Evolutionary conservation across 2,888 invertebrate species (phyloP).

Genomic region (Caenorhabditis imperialis): DNA sequence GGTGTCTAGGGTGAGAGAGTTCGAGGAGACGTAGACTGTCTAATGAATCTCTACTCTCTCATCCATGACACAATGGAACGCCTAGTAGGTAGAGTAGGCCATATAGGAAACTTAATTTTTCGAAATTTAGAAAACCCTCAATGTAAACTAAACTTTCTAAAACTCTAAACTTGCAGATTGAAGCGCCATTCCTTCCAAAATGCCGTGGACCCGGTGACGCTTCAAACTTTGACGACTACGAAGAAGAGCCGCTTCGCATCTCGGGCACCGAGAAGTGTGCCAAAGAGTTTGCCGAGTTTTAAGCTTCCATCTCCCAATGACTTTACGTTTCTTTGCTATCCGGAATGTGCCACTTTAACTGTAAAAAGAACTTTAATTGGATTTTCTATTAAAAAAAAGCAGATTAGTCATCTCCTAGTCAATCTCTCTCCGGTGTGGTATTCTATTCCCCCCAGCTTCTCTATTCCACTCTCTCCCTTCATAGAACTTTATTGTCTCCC

Average conservation of each 20-base stretch:
- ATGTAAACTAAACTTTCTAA: background rate
- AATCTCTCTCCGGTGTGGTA: background rate
- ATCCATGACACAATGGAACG: too few relatives aligned
- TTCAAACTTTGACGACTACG: slow-evolving; percentile 99
- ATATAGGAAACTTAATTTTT: too few relatives aligned
- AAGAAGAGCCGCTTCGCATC: slow-evolving; percentile 98
- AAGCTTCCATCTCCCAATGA: slow-evolving; percentile 2
- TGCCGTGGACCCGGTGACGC: slow-evolving; percentile 99
- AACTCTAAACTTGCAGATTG: slow-evolving; percentile 85
- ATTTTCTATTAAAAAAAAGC: too few relatives aligned
- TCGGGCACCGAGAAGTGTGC: slow-evolving; percentile 99
- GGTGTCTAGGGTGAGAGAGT: too few relatives aligned
- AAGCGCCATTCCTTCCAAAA: slow-evolving; percentile 98
- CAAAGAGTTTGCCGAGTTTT: slow-evolving; percentile 98
- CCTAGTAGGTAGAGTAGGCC: too few relatives aligned
- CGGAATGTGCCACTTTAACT: too few relatives aligned
- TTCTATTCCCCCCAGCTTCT: background rate
- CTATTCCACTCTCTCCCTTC: background rate
- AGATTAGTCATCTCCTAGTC: background rate
- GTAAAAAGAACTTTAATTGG: too few relatives aligned
- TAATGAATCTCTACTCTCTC: too few relatives aligned
- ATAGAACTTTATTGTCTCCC: background rate
- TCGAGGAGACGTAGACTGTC: too few relatives aligned
- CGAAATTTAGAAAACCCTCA: background rate
- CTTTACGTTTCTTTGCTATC: too few relatives aligned